phyloP scores from a whole-genome alignment of 2,888 invertebrate species.

The Empis livida region DNA sequence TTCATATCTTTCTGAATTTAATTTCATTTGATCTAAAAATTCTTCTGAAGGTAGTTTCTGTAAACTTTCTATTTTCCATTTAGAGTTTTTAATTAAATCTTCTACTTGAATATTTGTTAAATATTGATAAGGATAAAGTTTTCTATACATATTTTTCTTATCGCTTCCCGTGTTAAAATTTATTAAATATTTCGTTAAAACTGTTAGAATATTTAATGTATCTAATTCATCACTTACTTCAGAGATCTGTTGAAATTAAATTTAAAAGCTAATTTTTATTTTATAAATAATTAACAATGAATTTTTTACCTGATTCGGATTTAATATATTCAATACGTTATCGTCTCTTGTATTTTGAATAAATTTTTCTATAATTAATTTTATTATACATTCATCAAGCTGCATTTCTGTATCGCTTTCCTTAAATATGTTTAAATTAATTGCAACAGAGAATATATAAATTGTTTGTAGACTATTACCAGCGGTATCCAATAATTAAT shows the following conservation, averaged over 20 bases:
- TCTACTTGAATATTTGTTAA: slow-evolving; percentile 5
- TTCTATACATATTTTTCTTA: neutral
- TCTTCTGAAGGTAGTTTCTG: neutral
- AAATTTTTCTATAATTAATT: slow-evolving; percentile 49
- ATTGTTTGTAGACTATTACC: slow-evolving; percentile 35
- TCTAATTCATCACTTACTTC: neutral
- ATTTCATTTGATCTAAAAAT: slow-evolving; percentile 4
- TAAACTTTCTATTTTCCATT: slow-evolving; percentile 1
- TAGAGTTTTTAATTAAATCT: slow-evolving; percentile 2
- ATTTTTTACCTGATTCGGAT: slow-evolving; percentile 50
- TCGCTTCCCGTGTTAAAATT: neutral
- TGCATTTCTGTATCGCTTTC: slow-evolving; percentile 24
- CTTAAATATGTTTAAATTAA: slow-evolving; percentile 7
- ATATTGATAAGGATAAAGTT: slow-evolving; percentile 7
- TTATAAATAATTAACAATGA: neutral
- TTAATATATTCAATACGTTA: slow-evolving; percentile 42
- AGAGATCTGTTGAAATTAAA: neutral
- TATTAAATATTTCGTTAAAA: neutral
- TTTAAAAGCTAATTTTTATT: neutral
- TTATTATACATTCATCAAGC: slow-evolving; percentile 49
- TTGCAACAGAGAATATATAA: too few species aligned
- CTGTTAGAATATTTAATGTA: neutral
- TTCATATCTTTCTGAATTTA: slow-evolving; percentile 4
- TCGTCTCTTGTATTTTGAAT: slow-evolving; percentile 41
- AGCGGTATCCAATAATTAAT: slow-evolving; percentile 62